A percentile compares a stretch with the other conserved stretches of the same genome.
Conservation (phyloP, 2,888 invertebrate species). For the Drosophila putrida region DNA sequence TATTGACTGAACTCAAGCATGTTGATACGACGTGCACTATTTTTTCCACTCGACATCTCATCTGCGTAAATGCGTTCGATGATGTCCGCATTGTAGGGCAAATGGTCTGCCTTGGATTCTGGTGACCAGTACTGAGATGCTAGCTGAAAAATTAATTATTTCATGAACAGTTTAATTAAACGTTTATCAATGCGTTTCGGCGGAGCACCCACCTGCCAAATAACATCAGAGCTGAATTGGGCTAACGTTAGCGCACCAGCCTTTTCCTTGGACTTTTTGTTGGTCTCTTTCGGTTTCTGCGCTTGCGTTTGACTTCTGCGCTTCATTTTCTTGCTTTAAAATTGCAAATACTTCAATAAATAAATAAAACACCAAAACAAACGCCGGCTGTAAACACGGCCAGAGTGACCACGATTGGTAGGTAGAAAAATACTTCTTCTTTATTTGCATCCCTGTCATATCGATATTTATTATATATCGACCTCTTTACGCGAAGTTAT, state of each 20-base stretch:
- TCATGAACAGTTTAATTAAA: constrained; percentile 11
- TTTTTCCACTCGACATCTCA: constrained; percentile 94
- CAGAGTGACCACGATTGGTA: constrained; percentile 28
- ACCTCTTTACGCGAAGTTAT: too few relatives aligned
- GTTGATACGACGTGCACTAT: constrained; percentile 95
- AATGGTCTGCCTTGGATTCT: constrained; percentile 90
- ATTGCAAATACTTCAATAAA: constrained; percentile 9
- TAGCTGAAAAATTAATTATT: constrained; percentile 87
- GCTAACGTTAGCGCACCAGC: constrained; percentile 89
- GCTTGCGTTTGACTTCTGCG: constrained; percentile 60
- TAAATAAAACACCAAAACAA: constrained; percentile 47
- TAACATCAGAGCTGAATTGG: constrained; percentile 95
- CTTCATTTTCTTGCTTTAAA: constrained; percentile 52
- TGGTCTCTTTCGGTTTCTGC: constrained; percentile 15
- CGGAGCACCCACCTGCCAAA: constrained; percentile 90
- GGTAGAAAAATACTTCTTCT: too few relatives aligned
- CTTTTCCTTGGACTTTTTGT: constrained; percentile 59
- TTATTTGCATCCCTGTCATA: background rate
- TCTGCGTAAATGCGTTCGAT: constrained; percentile 95
- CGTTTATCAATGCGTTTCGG: constrained; percentile 20
- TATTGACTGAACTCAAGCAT: constrained; percentile 99
- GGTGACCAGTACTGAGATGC: constrained; percentile 98
- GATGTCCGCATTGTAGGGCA: constrained; percentile 91
- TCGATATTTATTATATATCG: background rate
- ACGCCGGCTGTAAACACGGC: constrained; percentile 52